Conservation (phyloP, 1,140 invertebrate genomes). For the Cherax destructor region DNA sequence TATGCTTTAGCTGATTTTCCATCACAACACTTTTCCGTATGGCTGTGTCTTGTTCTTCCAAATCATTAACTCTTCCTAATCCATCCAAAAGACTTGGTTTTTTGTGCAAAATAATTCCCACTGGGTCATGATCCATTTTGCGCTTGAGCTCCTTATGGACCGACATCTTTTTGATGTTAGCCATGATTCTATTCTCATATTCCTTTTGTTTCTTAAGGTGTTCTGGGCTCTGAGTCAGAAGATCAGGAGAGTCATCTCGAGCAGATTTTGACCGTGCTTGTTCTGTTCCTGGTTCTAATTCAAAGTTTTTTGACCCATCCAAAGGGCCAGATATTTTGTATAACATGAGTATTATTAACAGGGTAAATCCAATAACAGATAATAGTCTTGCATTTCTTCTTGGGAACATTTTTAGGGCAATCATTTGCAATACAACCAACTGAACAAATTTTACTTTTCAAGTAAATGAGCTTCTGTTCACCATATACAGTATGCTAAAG, state of each 20-base stretch:
- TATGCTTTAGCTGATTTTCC: constrained; percentile 62
- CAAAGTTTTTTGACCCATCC: constrained; percentile 9
- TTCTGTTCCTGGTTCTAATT: background rate
- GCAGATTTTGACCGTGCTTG: background rate
- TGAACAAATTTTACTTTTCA: background rate
- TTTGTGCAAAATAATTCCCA: constrained; percentile 56
- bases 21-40: constrained; percentile 23
- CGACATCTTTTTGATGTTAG: constrained; percentile 58
- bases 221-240: constrained; percentile 59
- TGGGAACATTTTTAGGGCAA: constrained; percentile 49
- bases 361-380: background rate
- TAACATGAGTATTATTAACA: constrained; percentile 18
- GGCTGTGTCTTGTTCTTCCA: constrained; percentile 31
- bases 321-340: constrained; percentile 16
- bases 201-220: constrained; percentile 60
- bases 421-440: background rate
- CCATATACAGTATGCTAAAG: too few species aligned
- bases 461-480: background rate
- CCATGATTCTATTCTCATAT: constrained; percentile 55
- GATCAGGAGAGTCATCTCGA: background rate
- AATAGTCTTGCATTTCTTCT: constrained; percentile 44
- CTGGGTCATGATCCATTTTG: constrained; percentile 55
- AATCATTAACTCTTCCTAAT: constrained; percentile 27
- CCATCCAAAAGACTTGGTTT: constrained; percentile 45
- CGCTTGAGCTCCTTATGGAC: constrained; percentile 43